phyloP scores from a whole-genome alignment of 2,113 vertebrate species.

The Origma solitaria region DNA sequence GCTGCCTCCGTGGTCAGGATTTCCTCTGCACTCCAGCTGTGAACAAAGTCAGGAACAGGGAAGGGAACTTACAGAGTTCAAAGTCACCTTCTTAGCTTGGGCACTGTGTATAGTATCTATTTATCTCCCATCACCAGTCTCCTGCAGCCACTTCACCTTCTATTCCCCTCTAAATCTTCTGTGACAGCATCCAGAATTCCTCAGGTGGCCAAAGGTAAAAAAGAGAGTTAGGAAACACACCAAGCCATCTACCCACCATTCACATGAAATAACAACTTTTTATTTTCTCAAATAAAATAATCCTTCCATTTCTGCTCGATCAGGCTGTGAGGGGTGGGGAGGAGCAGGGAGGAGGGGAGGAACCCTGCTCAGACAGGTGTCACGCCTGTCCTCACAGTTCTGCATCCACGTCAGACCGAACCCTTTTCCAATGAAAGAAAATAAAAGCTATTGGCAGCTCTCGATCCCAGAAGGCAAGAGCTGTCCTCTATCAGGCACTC shows the following conservation, averaged over 20 bases:
- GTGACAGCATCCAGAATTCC: neutral
- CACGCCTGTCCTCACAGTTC: neutral
- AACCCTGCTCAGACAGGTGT: neutral
- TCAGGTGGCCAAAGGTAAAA: neutral
- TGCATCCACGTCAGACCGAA: neutral
- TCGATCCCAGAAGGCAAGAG: conserved; percentile 7
- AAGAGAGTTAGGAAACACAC: neutral
- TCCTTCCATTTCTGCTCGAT: conserved; percentile 28
- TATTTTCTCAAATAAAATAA: conserved; percentile 62
- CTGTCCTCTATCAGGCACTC: conserved; percentile 50
- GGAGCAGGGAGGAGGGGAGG: neutral
- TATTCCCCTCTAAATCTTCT: neutral
- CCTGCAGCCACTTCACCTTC: neutral
- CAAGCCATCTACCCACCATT: neutral
- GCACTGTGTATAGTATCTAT: neutral
- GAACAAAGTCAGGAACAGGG: conserved; percentile 13
- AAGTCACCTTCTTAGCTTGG: conserved; percentile 25
- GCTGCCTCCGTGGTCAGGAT: neutral
- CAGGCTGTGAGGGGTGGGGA: neutral
- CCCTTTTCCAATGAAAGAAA: neutral
- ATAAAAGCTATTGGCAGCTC: conserved; percentile 54
- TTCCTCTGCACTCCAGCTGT: neutral
- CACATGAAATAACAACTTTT: conserved; percentile 46
- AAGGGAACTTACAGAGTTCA: neutral
- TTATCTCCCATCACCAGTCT: neutral